These are phyloP conservation scores for Synergus itoensis DNA, from an alignment of 2,888 invertebrate species.

Conservation along the genomic window DNA sequence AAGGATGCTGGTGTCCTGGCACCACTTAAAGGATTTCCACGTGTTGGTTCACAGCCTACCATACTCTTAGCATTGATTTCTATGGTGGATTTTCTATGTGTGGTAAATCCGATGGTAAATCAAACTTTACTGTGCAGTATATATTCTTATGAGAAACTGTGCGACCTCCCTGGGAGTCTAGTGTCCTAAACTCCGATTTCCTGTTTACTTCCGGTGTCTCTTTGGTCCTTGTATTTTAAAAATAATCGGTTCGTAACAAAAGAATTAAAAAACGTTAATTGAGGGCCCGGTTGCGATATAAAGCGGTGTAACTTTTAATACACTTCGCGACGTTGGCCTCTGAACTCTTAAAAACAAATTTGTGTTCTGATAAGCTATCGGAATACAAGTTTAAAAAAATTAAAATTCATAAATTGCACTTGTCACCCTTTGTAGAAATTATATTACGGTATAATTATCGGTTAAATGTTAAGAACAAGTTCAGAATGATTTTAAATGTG, in stretches of 20 bases:
- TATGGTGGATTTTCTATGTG: conserved; percentile 17
- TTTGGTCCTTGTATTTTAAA: neutral
- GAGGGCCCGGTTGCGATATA: neutral
- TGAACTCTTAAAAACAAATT: too few relatives aligned
- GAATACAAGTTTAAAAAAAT: too few relatives aligned
- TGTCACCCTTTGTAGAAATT: too few relatives aligned
- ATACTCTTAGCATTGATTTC: conserved; percentile 30
- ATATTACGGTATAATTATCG: too few relatives aligned
- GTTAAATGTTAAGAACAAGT: too few relatives aligned
- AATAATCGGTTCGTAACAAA: too few relatives aligned
- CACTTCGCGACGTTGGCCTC: too few relatives aligned
- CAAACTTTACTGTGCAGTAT: conserved; percentile 14
- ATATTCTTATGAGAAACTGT: neutral
- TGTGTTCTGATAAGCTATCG: too few relatives aligned
- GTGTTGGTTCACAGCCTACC: conserved; percentile 62
- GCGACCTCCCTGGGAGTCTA: conserved; percentile 63
- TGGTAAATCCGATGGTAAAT: neutral
- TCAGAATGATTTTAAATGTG: too few relatives aligned
- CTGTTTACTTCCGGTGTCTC: conserved; percentile 65
- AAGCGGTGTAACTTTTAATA: neutral
- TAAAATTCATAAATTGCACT: too few relatives aligned
- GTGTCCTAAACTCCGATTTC: conserved; percentile 65
- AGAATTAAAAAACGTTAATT: too few relatives aligned
- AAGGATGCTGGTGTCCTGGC: conserved; percentile 63
- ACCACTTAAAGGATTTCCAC: conserved; percentile 61